Percentiles rank a stretch among this genome's conserved stretches.
Evolutionary conservation across 2,113 vertebrate species (phyloP).

Genomic region (Seriola aureovittata): DNA sequence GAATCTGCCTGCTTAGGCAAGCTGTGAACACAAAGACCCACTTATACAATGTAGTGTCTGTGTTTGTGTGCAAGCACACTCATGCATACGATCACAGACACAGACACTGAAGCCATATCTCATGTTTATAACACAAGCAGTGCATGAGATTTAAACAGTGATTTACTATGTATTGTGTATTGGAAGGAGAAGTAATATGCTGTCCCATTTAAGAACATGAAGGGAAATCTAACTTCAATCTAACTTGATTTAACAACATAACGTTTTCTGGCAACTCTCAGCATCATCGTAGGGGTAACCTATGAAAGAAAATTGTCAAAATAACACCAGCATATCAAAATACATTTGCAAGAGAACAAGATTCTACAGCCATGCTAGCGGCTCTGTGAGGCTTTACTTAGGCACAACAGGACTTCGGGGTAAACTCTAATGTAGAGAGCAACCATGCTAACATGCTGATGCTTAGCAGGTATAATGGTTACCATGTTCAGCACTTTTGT

Average conservation of each 20-base stretch:
- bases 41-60: conserved; percentile 47
- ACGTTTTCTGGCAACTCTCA: neutral
- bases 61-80: conserved; percentile 46
- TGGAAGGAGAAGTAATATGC: neutral
- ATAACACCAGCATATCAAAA: too few species aligned
- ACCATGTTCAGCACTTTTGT: too few species aligned
- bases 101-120: conserved; percentile 2
- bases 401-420: too few species aligned
- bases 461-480: too few species aligned
- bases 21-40: conserved; percentile 74
- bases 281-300: neutral
- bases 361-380: too few species aligned
- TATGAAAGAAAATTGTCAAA: too few species aligned
- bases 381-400: too few species aligned
- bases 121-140: conserved; percentile 25
- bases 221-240: neutral
- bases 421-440: too few species aligned
- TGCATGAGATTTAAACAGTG: neutral
- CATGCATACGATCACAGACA: conserved; percentile 14
- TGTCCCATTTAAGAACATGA: neutral
- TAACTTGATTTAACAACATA: neutral
- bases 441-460: too few species aligned
- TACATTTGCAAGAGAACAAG: too few species aligned
- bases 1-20: conserved; percentile 70
- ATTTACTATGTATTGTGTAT: neutral